Conservation (phyloP, 2,113 vertebrate genomes). For the Lycocorax pyrrhopterus region DNA sequence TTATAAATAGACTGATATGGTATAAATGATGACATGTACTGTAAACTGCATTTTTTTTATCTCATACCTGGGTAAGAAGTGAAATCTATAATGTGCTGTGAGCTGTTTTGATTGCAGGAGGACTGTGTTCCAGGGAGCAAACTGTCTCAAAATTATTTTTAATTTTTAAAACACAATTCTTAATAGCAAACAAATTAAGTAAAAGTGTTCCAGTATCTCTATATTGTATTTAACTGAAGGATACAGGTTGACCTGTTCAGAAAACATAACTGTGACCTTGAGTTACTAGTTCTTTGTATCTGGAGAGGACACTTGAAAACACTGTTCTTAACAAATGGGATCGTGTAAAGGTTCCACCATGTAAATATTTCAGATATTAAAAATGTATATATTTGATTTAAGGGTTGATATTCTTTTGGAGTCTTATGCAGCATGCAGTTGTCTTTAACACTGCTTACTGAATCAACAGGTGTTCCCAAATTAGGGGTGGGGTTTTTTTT, state of each 20-base stretch:
- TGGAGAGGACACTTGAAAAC: slow-evolving; percentile 74
- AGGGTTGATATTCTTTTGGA: slow-evolving; percentile 69
- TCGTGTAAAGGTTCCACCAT: slow-evolving; percentile 73
- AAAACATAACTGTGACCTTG: slow-evolving; percentile 67
- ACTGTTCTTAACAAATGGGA: slow-evolving; percentile 75
- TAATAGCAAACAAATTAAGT: slow-evolving; percentile 60
- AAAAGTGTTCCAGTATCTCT: slow-evolving; percentile 63
- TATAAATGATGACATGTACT: slow-evolving; percentile 67
- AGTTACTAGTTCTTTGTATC: slow-evolving; percentile 69
- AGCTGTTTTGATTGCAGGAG: slow-evolving; percentile 57
- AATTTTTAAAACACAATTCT: slow-evolving; percentile 63
- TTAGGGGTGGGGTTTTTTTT: neutral
- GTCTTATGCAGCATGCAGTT: slow-evolving; percentile 33
- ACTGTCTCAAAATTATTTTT: slow-evolving; percentile 53
- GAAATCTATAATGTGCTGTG: slow-evolving; percentile 20
- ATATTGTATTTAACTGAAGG: slow-evolving; percentile 71
- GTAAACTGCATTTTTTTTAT: slow-evolving; percentile 69
- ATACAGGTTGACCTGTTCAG: slow-evolving; percentile 66
- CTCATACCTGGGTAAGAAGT: slow-evolving; percentile 61
- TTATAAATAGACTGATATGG: slow-evolving; percentile 40
- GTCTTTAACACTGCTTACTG: neutral
- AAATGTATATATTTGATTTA: slow-evolving; percentile 85
- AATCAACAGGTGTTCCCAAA: neutral
- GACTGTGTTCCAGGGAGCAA: slow-evolving; percentile 64
- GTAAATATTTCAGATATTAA: slow-evolving; percentile 85